A percentile compares a stretch with the other conserved stretches of the same genome.
These are phyloP conservation scores for Aselliscus stoliczkanus DNA, from an alignment of 2,797 vertebrate species.

Conservation along the genomic window DNA sequence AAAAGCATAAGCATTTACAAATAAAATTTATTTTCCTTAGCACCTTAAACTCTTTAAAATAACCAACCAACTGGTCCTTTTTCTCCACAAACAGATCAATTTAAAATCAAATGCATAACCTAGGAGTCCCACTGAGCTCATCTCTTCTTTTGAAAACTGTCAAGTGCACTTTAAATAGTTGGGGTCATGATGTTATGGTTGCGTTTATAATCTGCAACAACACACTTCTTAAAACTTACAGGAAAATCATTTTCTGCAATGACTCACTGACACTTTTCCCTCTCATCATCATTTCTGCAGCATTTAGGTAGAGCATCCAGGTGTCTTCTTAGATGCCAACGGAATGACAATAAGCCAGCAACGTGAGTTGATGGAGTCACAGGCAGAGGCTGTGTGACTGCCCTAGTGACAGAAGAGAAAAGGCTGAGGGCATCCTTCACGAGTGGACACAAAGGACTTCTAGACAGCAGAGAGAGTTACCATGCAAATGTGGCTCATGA, in stretches of 20 bases:
- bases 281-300: conserved; percentile 34
- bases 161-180: conserved; percentile 35
- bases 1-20: conserved; percentile 39
- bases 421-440: neutral
- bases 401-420: neutral
- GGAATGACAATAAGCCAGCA: neutral
- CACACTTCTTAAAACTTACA: conserved; percentile 43
- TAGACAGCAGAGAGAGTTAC: neutral
- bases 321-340: neutral
- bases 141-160: conserved; percentile 51
- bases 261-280: neutral
- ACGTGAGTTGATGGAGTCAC: neutral
- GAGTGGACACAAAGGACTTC: neutral
- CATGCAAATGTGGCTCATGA: neutral
- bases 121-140: conserved; percentile 53
- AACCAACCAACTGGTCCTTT: conserved; percentile 46
- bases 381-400: neutral
- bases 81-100: conserved; percentile 13
- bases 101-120: conserved; percentile 44
- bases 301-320: neutral
- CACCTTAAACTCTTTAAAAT: conserved; percentile 42
- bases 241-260: conserved; percentile 33
- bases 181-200: neutral
- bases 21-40: conserved; percentile 32
- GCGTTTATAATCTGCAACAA: conserved; percentile 52